Base-by-base conservation (phyloP, 2,888 invertebrate species). In the Lasioglossum figueresi region DNA sequence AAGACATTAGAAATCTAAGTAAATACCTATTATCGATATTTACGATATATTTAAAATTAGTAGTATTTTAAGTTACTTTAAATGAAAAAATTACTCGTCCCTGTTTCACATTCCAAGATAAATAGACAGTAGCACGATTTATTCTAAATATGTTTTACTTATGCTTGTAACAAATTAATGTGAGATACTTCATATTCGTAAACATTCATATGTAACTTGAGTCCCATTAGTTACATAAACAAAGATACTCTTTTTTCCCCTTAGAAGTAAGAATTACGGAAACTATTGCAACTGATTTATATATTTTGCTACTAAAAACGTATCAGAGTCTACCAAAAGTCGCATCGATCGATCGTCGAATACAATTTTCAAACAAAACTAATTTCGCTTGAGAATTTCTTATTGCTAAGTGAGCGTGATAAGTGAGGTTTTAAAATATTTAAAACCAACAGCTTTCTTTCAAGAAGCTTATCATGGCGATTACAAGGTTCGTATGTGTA, bases 351-450 rank as follows among this genome's bases (percentile, higher is more conserved):
- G 72, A 16, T 63, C 31, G 19, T 31, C 31, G 37, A 74, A 37
- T 43, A 34, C 76, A 45, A 56, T 19, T 71, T 79, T 56, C 23
- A 37, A 48, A 75, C 40, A 77, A 16, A 72, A 81, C 34, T 74
- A 68, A 79, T 63, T 82, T 83, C 70, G 84, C 31, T 48, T 80
- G 79, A 86, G 66, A 71, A 78, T 77, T 85, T 88, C 84, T 90
- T 88, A 88, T 91, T 87, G 83, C 86, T 85, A 86, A 89, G 81
- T 88, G 87, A 88, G 86, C 86, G 81, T 79, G 80, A 89, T 86
- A 80, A 80, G 56, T 86, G 70, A 82, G 48, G 45, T 70, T 74
- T 83, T 80, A 80, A 79, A 70, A 27, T 37, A 77, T 75, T 43
- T 73, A 74, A 84, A 82, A 68, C 78, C 56, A 43, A 12, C 75